A percentile compares a stretch with the other conserved stretches of the same genome.
phyloP scores from a whole-genome alignment of 1,140 invertebrate genomes.

The Danaus plexippus region DNA sequence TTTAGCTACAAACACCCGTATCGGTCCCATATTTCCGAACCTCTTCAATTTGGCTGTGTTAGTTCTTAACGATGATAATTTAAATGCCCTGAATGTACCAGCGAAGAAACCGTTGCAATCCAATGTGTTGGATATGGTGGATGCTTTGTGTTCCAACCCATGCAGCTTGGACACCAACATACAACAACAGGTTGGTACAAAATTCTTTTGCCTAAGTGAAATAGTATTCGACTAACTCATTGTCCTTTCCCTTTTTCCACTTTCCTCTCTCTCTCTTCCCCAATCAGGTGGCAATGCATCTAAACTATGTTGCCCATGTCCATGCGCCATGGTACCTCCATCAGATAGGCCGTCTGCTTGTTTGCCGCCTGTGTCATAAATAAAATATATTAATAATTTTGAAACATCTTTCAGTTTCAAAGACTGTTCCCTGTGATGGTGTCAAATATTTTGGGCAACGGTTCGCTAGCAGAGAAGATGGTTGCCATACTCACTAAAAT shows the following conservation, averaged over 20 bases:
- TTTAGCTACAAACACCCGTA: conserved; percentile 61
- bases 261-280: too few species aligned
- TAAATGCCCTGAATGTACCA: conserved; percentile 59
- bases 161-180: conserved; percentile 68
- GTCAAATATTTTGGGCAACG: conserved; percentile 61
- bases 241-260: too few species aligned
- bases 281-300: too few species aligned
- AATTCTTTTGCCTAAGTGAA: too few species aligned
- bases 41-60: conserved; percentile 64
- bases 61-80: conserved; percentile 64
- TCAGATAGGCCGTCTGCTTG: too few species aligned
- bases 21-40: conserved; percentile 68
- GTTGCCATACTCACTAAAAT: conserved; percentile 62
- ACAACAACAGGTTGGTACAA: conserved; percentile 51
- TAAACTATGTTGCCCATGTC: conserved; percentile 3
- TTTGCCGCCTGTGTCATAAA: neutral
- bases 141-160: conserved; percentile 64
- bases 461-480: conserved; percentile 60
- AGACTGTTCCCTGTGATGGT: conserved; percentile 65
- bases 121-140: conserved; percentile 66
- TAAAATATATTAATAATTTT: neutral
- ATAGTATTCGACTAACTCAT: too few species aligned
- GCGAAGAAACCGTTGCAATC: conserved; percentile 59
- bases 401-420: conserved; percentile 41
- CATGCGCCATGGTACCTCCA: too few species aligned